Evolutionary conservation across 2,888 invertebrate species (phyloP).

Genomic region (Leptarthrus brevirostris): DNA sequence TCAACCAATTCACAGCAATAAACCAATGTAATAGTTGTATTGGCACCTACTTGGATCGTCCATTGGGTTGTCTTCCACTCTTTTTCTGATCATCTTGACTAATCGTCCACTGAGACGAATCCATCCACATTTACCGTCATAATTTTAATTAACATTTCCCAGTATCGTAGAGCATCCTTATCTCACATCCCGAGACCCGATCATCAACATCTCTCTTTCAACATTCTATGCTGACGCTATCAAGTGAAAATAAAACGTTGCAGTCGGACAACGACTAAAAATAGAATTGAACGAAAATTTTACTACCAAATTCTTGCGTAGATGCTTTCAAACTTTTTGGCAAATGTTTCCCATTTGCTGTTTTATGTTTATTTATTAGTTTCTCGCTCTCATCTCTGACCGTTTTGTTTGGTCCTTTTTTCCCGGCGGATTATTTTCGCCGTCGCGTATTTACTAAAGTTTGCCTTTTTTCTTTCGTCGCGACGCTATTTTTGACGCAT

Average conservation of each 20-base stretch:
- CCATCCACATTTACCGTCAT: no score
- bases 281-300: conserved; percentile 52
- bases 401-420: not conserved
- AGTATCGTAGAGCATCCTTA: not conserved
- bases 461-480: conserved; percentile 39
- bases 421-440: conserved; percentile 29
- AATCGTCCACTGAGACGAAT: no score
- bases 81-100: no score
- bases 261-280: conserved; percentile 46
- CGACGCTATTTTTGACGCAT: conserved; percentile 46
- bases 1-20: conserved; percentile 4
- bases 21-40: conserved; percentile 11
- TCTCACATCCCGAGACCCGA: not conserved
- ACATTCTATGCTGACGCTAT: conserved; percentile 39
- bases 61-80: no score
- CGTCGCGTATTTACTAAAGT: conserved; percentile 39
- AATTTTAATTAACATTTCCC: no score
- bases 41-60: no score
- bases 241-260: conserved; percentile 38
- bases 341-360: conserved; percentile 28
- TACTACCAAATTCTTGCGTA: conserved; percentile 53
- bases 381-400: conserved; percentile 39
- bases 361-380: conserved; percentile 35
- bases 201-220: not conserved
- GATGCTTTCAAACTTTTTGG: conserved; percentile 48